Base-by-base conservation (phyloP, 23 tunicate species). In the Ascidia mentula region DNA sequence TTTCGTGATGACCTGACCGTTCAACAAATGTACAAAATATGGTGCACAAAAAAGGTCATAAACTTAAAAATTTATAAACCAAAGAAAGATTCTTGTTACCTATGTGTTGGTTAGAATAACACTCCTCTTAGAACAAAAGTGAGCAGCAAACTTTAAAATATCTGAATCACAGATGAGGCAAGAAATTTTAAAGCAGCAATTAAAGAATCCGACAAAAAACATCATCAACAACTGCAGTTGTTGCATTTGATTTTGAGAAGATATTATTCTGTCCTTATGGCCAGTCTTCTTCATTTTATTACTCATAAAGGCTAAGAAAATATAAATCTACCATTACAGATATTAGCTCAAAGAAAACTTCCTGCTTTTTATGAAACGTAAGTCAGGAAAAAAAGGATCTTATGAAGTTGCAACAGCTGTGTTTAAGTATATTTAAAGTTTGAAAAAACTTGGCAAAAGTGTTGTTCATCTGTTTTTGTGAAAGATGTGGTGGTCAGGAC, bases 241-340 rank as follows among this genome's bases (percentile, higher is more conserved):
- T 24, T 38, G 81, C 81, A 15, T 77, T 77, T 46, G 81, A 77
- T 32, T 45, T 77, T 7, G 34, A 45, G 34, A 77, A 77, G 32
- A 40, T 36, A n/a, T n/a, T n/a, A n/a, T n/a, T n/a, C n/a, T n/a
- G n/a, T 32, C 36, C 34, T 40, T 76, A 15, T 15, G 30, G 33
- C 80, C 80, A 76, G n/a, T n/a, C 40, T 12, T 76, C 80, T 6
- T 76, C 80, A 9, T 76, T 76, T 40, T 76, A 76, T 40, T 76
- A 76, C 30, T 31, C 42, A 18, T 7, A 18, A 40, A 40, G 65
- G 72, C 72, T 78, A 15, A 32, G 82, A 53, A 59, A 53, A 20
- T 53, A 59, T 18, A 78, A 78, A 46, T 59, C 53, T 32, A 78
- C 72, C 9, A 35, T 78, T 24, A 78, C 82, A 78, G 15, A 46